These are phyloP conservation scores for Aurelia sp. DNA, from an alignment of 30 jellyfish, hydroid and myxozoan genomes.

Conservation along the genomic window DNA sequence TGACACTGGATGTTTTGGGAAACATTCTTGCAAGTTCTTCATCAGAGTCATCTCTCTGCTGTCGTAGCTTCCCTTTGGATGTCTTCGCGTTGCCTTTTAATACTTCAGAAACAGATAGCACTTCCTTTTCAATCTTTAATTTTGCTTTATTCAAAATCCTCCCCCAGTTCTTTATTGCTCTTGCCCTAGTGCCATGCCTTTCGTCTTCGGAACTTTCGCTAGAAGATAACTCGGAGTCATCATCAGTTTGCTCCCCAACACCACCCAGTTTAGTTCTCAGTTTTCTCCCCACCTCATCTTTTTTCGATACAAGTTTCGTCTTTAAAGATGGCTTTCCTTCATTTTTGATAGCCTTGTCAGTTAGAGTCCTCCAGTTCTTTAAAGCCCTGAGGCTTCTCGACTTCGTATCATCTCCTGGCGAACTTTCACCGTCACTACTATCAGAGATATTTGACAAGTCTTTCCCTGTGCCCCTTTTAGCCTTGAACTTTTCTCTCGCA, in stretches of 20 bases:
- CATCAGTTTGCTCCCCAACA: background rate
- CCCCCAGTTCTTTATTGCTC: conserved; percentile 24
- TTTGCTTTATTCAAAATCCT: background rate
- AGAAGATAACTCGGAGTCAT: background rate
- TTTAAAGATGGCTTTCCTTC: no score
- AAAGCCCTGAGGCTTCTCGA: no score
- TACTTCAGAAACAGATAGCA: conserved; percentile 1
- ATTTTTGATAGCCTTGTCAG: no score
- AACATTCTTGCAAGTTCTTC: background rate
- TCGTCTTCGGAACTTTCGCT: background rate
- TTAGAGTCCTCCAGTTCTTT: no score
- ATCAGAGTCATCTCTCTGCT: background rate
- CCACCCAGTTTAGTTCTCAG: background rate
- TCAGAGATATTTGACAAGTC: no score
- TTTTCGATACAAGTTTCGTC: no score
- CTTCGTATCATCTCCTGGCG: no score
- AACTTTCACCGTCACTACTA: no score
- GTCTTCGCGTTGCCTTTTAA: background rate
- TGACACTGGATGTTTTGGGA: background rate
- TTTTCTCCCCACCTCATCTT: no score
- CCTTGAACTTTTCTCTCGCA: background rate
- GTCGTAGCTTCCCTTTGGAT: background rate
- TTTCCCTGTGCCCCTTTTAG: no score
- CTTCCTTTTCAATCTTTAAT: background rate
- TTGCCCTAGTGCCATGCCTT: background rate